Evolutionary conservation across 1,140 invertebrate genomes (phyloP), one percentile per base, ranked within the genome.

Genomic region (Goniozus legneri): DNA sequence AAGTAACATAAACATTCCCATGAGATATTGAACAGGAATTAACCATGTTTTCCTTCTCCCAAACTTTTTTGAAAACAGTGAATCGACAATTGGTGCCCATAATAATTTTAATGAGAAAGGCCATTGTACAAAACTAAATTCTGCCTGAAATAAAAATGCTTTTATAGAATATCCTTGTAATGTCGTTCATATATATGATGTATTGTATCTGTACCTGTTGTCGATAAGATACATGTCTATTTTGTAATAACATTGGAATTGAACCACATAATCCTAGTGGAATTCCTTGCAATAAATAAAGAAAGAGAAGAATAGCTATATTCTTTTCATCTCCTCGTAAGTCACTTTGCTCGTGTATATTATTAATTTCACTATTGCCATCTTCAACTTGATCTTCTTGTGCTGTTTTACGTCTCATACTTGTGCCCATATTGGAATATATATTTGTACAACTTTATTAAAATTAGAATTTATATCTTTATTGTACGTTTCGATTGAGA

Each of bases 21-120:
- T 82, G 2, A 91, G 67, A 64, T 89, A 89, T 66, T 99, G 97
- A 15, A 88, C 87, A 1, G 94, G 93, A 27, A 99, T 86, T 3
- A 99, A 80, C 97, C 97, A 99, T 13, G 95, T 92, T 80, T 99
- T 99, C 51, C 97, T 77, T 27, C 96, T 77, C 2, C 97, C 97
- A 73, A 98, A 89, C 52, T 79, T 77, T 15, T 78, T 69, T 30
- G 84, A 84, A 71, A 91, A 98, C 15, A 96, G 64, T 0, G 94
- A 89, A 74, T 99, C 97, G 2, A 99, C 95, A 60, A 99, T 83
- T 1, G 97, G 97, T 3, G 97, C 97, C 97, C 97, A 99, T 33
- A 99, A 66, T 19, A 99, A 73, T 77, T 99, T 99, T 13, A 99
- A 77, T 71, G 92, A 95, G 67, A 98, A 99, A 1, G 97, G 97